Conservation (phyloP, 2,113 vertebrate species). For the Lampris megalopsis region DNA sequence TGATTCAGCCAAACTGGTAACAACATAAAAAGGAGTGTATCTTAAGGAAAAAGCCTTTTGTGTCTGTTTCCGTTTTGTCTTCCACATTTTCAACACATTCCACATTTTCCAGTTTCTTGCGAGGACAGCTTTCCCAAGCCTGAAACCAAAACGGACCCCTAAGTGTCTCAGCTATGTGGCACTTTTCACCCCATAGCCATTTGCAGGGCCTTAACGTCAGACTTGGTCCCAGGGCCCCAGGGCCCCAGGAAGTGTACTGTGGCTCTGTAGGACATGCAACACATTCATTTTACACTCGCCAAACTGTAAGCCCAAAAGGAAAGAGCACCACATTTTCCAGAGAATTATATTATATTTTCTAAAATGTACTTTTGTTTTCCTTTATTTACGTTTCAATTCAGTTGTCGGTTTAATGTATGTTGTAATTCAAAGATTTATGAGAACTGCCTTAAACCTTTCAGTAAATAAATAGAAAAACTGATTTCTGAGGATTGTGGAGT, state of each 20-base stretch:
- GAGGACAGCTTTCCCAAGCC: neutral
- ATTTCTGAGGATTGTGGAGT: neutral
- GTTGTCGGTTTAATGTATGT: neutral
- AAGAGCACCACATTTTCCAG: too few relatives aligned
- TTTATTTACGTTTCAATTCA: too few relatives aligned
- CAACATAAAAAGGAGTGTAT: too few relatives aligned
- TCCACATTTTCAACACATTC: neutral
- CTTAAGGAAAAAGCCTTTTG: too few relatives aligned
- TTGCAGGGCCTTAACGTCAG: conserved; percentile 13
- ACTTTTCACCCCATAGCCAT: conserved; percentile 33
- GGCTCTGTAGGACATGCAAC: conserved; percentile 24
- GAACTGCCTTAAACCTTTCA: neutral
- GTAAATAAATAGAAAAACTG: conserved; percentile 23
- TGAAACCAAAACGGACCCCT: neutral
- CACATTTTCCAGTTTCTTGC: neutral
- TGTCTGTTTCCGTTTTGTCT: neutral
- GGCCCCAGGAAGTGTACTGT: conserved; percentile 31
- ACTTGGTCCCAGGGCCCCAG: conserved; percentile 20
- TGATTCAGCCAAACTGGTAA: too few relatives aligned
- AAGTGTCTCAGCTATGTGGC: conserved; percentile 26
- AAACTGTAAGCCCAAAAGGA: too few relatives aligned
- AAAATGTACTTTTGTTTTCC: too few relatives aligned
- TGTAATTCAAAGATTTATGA: neutral
- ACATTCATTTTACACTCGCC: neutral
- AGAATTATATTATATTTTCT: too few relatives aligned